These are phyloP conservation scores for Equus quagga DNA, from an alignment of 2,113 vertebrate species.

Conservation along the genomic window DNA sequence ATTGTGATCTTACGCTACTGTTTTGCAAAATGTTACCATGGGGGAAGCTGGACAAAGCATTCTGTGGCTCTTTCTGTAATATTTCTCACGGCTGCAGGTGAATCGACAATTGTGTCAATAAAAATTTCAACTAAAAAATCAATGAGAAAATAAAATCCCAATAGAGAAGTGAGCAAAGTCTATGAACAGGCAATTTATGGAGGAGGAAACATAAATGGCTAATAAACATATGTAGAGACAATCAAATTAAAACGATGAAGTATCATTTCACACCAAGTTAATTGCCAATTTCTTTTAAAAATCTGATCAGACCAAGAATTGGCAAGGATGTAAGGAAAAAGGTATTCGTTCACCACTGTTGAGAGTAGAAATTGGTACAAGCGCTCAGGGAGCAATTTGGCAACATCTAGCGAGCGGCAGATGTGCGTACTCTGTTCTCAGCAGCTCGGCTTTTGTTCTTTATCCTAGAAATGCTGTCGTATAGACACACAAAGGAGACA, in stretches of 20 bases:
- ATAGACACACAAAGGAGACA: not conserved
- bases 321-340: conserved; percentile 12
- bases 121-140: conserved; percentile 44
- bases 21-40: not conserved
- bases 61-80: not conserved
- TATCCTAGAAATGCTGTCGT: not conserved
- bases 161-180: conserved; percentile 43
- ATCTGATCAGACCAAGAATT: conserved; percentile 39
- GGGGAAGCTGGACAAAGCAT: not conserved
- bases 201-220: conserved; percentile 11
- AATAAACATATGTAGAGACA: conserved; percentile 46
- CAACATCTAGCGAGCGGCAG: not conserved
- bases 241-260: conserved; percentile 21
- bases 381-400: not conserved
- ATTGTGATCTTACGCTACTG: not conserved
- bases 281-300: conserved; percentile 17
- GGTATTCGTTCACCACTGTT: not conserved
- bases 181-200: not conserved
- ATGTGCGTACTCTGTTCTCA: not conserved
- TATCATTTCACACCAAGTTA: conserved; percentile 37
- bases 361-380: not conserved
- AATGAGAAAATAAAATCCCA: conserved; percentile 47
- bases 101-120: not conserved
- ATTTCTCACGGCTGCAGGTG: not conserved
- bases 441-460: not conserved